Percentiles rank a stretch among this genome's conserved stretches.
Conservation (phyloP, 1,140 invertebrate species). For the Periplaneta americana region DNA sequence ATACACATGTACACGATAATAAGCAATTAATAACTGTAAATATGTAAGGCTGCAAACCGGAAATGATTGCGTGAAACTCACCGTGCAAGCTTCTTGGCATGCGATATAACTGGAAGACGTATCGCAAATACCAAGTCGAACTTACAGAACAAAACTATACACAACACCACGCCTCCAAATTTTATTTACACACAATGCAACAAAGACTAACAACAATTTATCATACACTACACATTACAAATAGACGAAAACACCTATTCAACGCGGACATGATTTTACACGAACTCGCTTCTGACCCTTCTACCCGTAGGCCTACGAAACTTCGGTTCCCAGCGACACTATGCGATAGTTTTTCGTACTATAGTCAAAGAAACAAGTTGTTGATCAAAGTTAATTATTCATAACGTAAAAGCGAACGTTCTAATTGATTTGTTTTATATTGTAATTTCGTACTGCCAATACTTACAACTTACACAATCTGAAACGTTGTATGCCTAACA, state of each 20-base stretch:
- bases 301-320: background rate
- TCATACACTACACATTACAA: background rate
- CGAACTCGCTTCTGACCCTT: background rate
- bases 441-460: background rate
- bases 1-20: background rate
- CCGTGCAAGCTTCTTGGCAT: constrained; percentile 10
- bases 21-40: background rate
- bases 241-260: background rate
- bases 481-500: background rate
- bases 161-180: background rate
- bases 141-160: background rate
- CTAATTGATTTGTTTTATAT: background rate
- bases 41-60: background rate
- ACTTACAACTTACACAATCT: background rate
- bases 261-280: background rate
- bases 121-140: background rate
- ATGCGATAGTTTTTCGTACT: background rate
- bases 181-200: background rate
- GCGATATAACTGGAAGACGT: background rate
- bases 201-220: background rate
- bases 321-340: constrained; percentile 8
- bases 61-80: constrained; percentile 11
- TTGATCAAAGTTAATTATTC: background rate
- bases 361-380: background rate
- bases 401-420: background rate